Percentiles rank a stretch among this genome's conserved stretches.
These are phyloP conservation scores for Nesidiocoris tenuis DNA, from an alignment of 2,888 invertebrate genomes.

Conservation along the genomic window DNA sequence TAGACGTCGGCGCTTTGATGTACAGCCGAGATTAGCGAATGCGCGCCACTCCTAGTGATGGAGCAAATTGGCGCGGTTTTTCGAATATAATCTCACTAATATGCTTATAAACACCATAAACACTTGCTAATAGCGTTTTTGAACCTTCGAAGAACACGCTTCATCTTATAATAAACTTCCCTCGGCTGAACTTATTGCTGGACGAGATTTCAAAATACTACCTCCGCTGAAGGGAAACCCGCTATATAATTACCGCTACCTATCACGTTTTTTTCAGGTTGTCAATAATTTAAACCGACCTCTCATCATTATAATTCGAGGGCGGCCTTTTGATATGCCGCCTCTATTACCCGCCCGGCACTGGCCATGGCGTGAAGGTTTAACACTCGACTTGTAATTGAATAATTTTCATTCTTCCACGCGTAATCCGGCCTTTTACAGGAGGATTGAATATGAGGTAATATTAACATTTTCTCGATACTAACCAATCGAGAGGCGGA, in stretches of 20 bases:
- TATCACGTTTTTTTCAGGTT: not conserved
- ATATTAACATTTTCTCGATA: no score
- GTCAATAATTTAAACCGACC: constrained; percentile 22
- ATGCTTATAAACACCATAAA: constrained; percentile 30
- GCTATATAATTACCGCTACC: not conserved
- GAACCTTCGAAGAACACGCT: not conserved
- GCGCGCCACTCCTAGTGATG: constrained; percentile 35
- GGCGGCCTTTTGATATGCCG: constrained; percentile 14
- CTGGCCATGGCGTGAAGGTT: constrained; percentile 13
- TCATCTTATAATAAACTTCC: not conserved
- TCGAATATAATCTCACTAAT: no score
- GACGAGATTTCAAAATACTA: not conserved
- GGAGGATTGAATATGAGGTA: no score
- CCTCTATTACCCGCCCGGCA: not conserved
- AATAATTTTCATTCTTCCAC: constrained; percentile 1
- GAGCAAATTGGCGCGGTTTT: constrained; percentile 14
- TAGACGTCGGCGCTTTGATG: constrained; percentile 32
- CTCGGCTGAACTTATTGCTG: not conserved
- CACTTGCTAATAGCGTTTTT: constrained; percentile 22
- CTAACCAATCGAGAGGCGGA: no score
- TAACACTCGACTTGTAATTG: constrained; percentile 10
- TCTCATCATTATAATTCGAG: constrained; percentile 28
- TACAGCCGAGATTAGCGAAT: constrained; percentile 29
- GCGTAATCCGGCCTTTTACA: no score
- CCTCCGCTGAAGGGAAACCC: not conserved